Evolutionary conservation across 2,888 invertebrate genomes (phyloP), one percentile per base, ranked within the genome.

Genomic region (Byasa hedistus): DNA sequence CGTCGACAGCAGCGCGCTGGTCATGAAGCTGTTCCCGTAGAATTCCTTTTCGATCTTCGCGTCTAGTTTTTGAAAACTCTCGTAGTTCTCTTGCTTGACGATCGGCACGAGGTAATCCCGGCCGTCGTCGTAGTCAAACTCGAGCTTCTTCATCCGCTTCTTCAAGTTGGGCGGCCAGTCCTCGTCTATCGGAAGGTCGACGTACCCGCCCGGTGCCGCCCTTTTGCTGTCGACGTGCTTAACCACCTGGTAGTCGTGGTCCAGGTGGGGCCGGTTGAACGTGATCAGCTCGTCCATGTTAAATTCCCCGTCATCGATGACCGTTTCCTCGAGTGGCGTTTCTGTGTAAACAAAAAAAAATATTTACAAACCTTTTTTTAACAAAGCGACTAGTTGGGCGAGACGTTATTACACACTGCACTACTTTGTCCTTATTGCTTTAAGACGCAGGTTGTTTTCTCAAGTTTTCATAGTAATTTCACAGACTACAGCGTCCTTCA

Each of bases 221-320:
- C 84, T 83, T 69, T 70, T 75, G 22, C 76, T 69, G 58, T 85
- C 85, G 65, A 79, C 65, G 74, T 67, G 79, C 81, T 87, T 89
- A 22, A 84, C 83, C n/a, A 88, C 83, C 71, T 89, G 91, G 82
- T 92, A 92, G 65, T 92, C 92, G 78, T 92, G 92, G 77, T 92
- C 92, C 64, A 87, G 84, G 77, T 86, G 91, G 0, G 87, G 84
- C 7, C 89, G 86, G 76, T 85, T 87, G 85, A 93, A 93, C 15
- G 93, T 88, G 74, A 94, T 85, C 79, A 94, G 88, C 75, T 94
- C 94, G 65, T 94, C 94, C 93, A 94, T 92, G 75, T 93, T 93
- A 82, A 93, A 88, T 68, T 91, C 91, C 24, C 93, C 93, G 72
- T 93, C 93, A 71, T 93, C 93, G 73, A 92, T 92, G 7, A 92